Percentiles rank a stretch among this genome's conserved stretches.
Evolutionary conservation across 1,140 invertebrate species (phyloP).

Genomic region (Drosophila takahashii): DNA sequence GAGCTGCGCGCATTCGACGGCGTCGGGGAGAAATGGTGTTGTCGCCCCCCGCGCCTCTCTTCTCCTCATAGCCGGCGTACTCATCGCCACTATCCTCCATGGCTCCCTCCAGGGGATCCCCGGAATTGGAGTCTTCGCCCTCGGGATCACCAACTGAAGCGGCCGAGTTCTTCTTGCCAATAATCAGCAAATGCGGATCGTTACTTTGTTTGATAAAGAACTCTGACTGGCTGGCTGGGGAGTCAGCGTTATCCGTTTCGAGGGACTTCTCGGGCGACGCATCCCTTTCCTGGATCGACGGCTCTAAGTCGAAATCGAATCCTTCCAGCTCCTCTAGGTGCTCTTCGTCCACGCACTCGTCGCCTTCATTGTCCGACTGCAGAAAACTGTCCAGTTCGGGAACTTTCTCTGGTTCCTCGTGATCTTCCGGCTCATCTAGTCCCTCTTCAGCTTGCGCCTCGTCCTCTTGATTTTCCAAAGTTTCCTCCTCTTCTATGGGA

Average conservation of each 20-base stretch:
- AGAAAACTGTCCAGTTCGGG: slow-evolving; percentile 2
- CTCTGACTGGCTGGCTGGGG: slow-evolving; percentile 23
- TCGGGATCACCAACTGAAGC: slow-evolving; percentile 1
- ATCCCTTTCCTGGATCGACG: neutral
- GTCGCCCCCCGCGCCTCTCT: neutral
- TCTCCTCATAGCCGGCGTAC: no score
- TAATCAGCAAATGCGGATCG: slow-evolving; percentile 43
- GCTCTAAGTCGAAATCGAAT: slow-evolving; percentile 4
- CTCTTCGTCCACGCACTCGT: slow-evolving; percentile 23
- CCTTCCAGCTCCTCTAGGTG: slow-evolving; percentile 8
- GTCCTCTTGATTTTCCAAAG: neutral
- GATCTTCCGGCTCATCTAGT: neutral
- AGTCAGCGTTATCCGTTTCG: neutral
- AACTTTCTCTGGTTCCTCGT: neutral
- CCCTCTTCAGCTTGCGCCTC: neutral
- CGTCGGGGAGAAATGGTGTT: slow-evolving; percentile 14
- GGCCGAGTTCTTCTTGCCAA: slow-evolving; percentile 45
- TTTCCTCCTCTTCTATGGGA: neutral
- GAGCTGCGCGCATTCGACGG: slow-evolving; percentile 20
- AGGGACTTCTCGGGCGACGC: neutral
- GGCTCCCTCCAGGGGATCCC: slow-evolving; percentile 20
- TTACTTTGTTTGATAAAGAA: slow-evolving; percentile 60
- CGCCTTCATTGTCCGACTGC: slow-evolving; percentile 15
- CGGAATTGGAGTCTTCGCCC: neutral
- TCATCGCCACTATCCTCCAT: slow-evolving; percentile 48